Evolutionary conservation across 2,797 vertebrate species (phyloP).

Genomic region (Sebastes kiyomatsui): DNA sequence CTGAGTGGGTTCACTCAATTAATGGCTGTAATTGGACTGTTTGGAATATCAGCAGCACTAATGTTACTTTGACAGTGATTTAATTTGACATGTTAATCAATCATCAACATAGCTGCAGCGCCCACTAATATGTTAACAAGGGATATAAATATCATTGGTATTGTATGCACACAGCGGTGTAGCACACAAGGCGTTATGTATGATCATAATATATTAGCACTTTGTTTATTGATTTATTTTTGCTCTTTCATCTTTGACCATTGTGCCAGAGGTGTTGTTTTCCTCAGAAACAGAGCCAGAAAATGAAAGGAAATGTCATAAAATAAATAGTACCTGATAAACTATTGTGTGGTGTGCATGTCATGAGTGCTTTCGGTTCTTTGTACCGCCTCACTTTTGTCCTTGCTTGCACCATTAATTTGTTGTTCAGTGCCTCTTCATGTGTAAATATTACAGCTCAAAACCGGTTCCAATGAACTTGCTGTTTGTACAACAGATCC

Average conservation of each 20-base stretch:
- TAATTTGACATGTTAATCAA: slow-evolving; percentile 79
- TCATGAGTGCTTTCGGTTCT: slow-evolving; percentile 28
- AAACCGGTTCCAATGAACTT: slow-evolving; percentile 74
- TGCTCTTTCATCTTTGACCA: slow-evolving; percentile 27
- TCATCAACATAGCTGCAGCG: slow-evolving; percentile 62
- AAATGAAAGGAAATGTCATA: slow-evolving; percentile 36
- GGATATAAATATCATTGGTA: slow-evolving; percentile 55
- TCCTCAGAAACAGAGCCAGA: not conserved
- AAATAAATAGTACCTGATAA: slow-evolving; percentile 36
- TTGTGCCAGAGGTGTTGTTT: slow-evolving; percentile 6
- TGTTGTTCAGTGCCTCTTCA: slow-evolving; percentile 58
- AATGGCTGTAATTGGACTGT: slow-evolving; percentile 70
- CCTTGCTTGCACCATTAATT: slow-evolving; percentile 44
- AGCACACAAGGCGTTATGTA: not conserved
- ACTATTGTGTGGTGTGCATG: slow-evolving; percentile 29
- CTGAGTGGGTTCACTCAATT: slow-evolving; percentile 65
- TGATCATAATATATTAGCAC: slow-evolving; percentile 31
- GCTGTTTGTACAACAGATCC: slow-evolving; percentile 68
- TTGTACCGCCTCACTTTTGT: slow-evolving; percentile 41
- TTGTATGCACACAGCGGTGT: slow-evolving; percentile 34
- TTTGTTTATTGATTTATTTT: slow-evolving; percentile 50
- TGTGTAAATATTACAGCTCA: slow-evolving; percentile 75
- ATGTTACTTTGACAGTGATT: slow-evolving; percentile 73
- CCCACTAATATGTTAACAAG: slow-evolving; percentile 59
- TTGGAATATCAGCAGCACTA: slow-evolving; percentile 62